Evolutionary conservation across 2,797 vertebrate genomes (phyloP), one percentile per base, ranked within the genome.

Genomic region (Xyrichtys novacula): DNA sequence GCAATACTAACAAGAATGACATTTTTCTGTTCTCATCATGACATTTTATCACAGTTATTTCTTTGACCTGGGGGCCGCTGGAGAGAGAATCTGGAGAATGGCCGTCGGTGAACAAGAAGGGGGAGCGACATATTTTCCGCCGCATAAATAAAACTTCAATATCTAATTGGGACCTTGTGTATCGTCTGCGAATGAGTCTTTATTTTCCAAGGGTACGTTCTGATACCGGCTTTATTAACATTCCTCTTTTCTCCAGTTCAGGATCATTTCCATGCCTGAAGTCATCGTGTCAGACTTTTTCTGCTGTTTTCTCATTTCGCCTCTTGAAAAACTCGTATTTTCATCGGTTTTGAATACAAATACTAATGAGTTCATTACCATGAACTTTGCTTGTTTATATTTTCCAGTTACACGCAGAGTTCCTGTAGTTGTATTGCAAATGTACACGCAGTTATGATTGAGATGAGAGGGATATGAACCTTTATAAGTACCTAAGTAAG

Each of bases 1-100:
- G 71, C 72, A 78, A 64, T 62, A 44, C 77, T 85, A 90, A 89
- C 85, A 86, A 78, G 83, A 88, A 46, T 87, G 86, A 82, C 85
- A 89, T 90, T 90, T 90, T 82, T 86, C 83, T 78, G 53, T 72
- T 87, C 82, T 84, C 85, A 86, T 88, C 80, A 81, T 88, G 88
- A 88, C 88, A 90, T 90, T 92, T 88, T 78, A 88, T 87, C 80
- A 59, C 42, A 71, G 85, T 74, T 60, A 71, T 87, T 83, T 80
- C 69, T 77, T 60, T 87, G 88, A 90, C 86, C 87, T 39, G 61
- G 56, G 55, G 76, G 65, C 64, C 62, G 1, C 65, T 50, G 56
- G 54, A 74, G 66, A 80, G 76, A 70, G 40, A 76, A 78, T 67
- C 47, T 31, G 44, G 32, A 60, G 60, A 69, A 65, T n/a, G 65